A percentile compares a stretch with the other conserved stretches of the same genome.
Evolutionary conservation across 2,888 invertebrate species (phyloP).

Genomic region (Tipula unca): DNA sequence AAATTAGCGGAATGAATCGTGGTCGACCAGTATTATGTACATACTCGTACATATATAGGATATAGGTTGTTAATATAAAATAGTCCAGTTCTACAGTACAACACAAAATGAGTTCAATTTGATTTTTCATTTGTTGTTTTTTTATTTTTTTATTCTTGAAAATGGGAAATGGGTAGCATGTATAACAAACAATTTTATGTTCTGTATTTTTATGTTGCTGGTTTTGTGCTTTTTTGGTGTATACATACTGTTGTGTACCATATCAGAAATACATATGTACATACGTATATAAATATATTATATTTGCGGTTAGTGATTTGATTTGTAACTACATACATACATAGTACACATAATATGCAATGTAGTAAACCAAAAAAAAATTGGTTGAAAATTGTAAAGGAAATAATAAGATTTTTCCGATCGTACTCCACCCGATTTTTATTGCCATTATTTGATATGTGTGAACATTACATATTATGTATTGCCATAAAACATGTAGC

Average conservation of each 20-base stretch:
- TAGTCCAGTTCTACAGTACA: neutral
- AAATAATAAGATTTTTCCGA: no score
- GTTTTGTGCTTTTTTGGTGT: neutral
- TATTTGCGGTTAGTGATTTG: neutral
- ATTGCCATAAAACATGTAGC: no score
- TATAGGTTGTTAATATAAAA: no score
- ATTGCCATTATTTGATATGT: no score
- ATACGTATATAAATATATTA: neutral
- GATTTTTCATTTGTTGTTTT: neutral
- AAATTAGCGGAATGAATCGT: no score
- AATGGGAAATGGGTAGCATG: neutral
- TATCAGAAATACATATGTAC: no score
- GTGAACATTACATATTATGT: no score
- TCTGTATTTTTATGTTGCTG: neutral
- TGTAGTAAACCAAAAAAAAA: neutral
- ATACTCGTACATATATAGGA: no score
- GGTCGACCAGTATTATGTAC: no score
- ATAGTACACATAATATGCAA: neutral
- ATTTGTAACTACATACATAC: neutral
- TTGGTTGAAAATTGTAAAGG: neutral
- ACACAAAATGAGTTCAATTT: neutral
- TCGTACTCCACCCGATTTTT: no score
- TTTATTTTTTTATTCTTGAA: neutral
- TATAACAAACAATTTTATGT: neutral
- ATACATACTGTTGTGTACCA: neutral